Evolutionary conservation across 2,113 vertebrate species (phyloP).

Genomic region (Ictalurus punctatus): DNA sequence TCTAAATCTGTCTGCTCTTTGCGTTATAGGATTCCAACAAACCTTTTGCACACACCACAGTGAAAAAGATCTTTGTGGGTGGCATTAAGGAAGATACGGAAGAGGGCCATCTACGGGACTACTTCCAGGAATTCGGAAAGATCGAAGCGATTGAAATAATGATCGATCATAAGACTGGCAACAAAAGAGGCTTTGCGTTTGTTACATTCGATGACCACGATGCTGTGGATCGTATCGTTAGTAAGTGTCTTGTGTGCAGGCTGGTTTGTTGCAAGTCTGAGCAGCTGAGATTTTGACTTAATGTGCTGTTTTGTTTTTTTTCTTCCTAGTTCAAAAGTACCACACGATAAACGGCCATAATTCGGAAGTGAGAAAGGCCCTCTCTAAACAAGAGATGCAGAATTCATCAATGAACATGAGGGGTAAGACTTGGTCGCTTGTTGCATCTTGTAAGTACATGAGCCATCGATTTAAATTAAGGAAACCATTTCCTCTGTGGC

Average conservation of each 20-base stretch:
- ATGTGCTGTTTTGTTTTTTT: not conserved
- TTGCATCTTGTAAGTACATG: not conserved
- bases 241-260: constrained; percentile 73
- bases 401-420: constrained; percentile 82
- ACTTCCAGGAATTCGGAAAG: constrained; percentile 69
- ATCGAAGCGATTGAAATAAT: constrained; percentile 87
- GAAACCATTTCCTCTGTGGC: not conserved
- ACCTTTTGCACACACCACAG: constrained; percentile 64
- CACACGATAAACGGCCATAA: constrained; percentile 93
- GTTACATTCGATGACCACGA: constrained; percentile 96
- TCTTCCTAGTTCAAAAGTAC: constrained; percentile 86
- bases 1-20: not conserved
- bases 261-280: not conserved
- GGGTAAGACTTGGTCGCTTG: constrained; percentile 56
- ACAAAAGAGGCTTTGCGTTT: constrained; percentile 95
- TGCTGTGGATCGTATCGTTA: constrained; percentile 93
- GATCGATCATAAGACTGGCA: constrained; percentile 88
- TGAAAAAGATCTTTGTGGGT: constrained; percentile 97
- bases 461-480: not conserved
- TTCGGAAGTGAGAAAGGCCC: constrained; percentile 92
- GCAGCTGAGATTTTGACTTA: not conserved
- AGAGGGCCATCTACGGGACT: constrained; percentile 88
- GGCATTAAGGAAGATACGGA: constrained; percentile 96
- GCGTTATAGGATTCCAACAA: not conserved
- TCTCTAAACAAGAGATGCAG: constrained; percentile 92